Base-by-base conservation (phyloP, 2,888 invertebrate genomes). In the Germaria angustata region DNA sequence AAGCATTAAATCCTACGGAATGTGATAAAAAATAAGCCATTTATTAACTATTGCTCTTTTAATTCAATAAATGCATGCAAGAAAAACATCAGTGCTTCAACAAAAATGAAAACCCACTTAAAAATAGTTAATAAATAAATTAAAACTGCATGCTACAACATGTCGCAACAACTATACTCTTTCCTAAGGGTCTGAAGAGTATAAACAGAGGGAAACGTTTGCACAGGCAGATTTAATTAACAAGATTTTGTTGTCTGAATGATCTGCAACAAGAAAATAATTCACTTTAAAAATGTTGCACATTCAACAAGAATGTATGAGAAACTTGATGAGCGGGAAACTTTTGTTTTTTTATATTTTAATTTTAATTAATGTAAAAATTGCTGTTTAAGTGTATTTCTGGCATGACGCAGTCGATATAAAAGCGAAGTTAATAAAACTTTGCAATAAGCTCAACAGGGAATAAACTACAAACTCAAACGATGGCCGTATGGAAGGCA, bases 211-310 rank as follows among this genome's bases (percentile, higher is more conserved):
- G 28, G 15, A 15, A 68, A 55, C 44, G 69, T 44, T 44, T 55
- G 55, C 55, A n/a, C 32, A 32, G 39, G 20, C 69, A 55, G 44
- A 44, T 44, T 69, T 69, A 69, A 69, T 69, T 69, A 69, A 69
- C 55, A 44, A 22, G n/a, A 13, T 41, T 20, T 36, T 41, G n/a
- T n/a, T n/a, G n/a, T n/a, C n/a, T n/a, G n/a, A n/a, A n/a, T n/a
- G n/a, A n/a, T n/a, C n/a, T n/a, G n/a, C n/a, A n/a, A n/a, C n/a
- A n/a, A n/a, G n/a, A n/a, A n/a, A n/a, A n/a, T n/a, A n/a, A n/a
- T n/a, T n/a, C n/a, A n/a, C n/a, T n/a, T n/a, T n/a, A n/a, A n/a
- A n/a, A n/a, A n/a, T n/a, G n/a, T n/a, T n/a, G n/a, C n/a, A n/a
- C n/a, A n/a, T n/a, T n/a, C n/a, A n/a, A n/a, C n/a, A n/a, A n/a